These are phyloP conservation scores for Symphodus melops DNA, from an alignment of 2,113 vertebrate species.

Conservation along the genomic window DNA sequence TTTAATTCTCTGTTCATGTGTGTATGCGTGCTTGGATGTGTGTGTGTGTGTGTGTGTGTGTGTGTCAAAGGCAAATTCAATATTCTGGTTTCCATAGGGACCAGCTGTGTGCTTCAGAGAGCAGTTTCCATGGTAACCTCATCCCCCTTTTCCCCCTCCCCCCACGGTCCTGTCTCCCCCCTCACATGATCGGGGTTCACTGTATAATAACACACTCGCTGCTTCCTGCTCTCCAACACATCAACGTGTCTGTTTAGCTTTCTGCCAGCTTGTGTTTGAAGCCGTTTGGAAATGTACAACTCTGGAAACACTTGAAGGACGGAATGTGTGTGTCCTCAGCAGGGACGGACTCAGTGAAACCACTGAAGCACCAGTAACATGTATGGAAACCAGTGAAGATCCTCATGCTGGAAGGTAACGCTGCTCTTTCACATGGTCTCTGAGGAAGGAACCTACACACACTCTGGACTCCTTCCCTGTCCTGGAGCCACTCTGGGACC, in stretches of 20 bases:
- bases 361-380: background rate
- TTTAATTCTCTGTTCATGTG: background rate
- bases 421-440: too few species aligned
- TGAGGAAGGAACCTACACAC: too few species aligned
- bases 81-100: constrained; percentile 79
- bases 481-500: too few species aligned
- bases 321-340: background rate
- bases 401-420: background rate
- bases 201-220: background rate
- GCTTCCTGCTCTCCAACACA: background rate
- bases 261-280: background rate
- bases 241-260: too few species aligned
- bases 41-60: constrained; percentile 28
- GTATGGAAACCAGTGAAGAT: background rate
- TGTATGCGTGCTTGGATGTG: constrained; percentile 6
- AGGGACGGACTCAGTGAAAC: background rate
- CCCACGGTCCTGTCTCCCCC: constrained; percentile 37
- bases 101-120: constrained; percentile 76
- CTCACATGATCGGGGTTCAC: constrained; percentile 33
- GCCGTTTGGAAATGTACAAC: background rate
- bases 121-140: constrained; percentile 82
- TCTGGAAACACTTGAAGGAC: background rate
- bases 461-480: too few species aligned
- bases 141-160: constrained; percentile 46
- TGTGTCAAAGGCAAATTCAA: constrained; percentile 69